These are phyloP conservation scores for Pollenia griseotomentosa DNA, from an alignment of 2,888 invertebrate genomes.

Conservation along the genomic window DNA sequence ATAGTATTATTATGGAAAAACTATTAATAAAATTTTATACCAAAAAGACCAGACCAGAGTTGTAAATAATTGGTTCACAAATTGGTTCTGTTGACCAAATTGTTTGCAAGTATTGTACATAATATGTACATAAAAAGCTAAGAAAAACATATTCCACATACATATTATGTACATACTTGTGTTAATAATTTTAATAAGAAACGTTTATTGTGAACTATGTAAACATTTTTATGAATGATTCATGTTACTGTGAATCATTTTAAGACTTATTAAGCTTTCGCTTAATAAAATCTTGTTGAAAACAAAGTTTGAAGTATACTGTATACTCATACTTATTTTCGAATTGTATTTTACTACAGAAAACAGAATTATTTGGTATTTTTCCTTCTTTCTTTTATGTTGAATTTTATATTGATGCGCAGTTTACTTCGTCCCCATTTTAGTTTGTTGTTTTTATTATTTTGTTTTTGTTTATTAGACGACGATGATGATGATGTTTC, in stretches of 20 bases:
- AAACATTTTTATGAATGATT: slow-evolving; percentile 14
- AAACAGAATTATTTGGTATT: slow-evolving; percentile 60
- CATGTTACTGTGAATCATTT: slow-evolving; percentile 21
- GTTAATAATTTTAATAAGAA: neutral
- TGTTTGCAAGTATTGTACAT: too few relatives aligned
- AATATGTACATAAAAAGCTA: too few relatives aligned
- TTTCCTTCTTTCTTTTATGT: slow-evolving; percentile 58
- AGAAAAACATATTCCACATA: neutral
- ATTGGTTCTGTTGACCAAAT: too few relatives aligned
- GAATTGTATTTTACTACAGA: slow-evolving; percentile 52
- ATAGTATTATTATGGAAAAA: too few relatives aligned
- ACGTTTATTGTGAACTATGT: neutral
- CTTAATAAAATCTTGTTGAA: neutral
- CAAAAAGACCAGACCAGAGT: too few relatives aligned
- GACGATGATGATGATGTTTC: slow-evolving; percentile 73
- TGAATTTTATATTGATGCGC: slow-evolving; percentile 76
- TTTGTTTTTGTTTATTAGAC: slow-evolving; percentile 44
- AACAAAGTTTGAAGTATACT: neutral
- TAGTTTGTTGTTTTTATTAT: slow-evolving; percentile 49
- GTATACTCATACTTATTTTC: slow-evolving; percentile 22
- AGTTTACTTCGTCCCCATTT: slow-evolving; percentile 77
- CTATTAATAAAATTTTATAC: too few relatives aligned
- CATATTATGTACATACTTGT: neutral
- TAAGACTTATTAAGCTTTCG: neutral
- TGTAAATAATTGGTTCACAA: too few relatives aligned